Base-by-base conservation (phyloP, 2,888 invertebrate species). In the Rhagophthalmus giganteus region DNA sequence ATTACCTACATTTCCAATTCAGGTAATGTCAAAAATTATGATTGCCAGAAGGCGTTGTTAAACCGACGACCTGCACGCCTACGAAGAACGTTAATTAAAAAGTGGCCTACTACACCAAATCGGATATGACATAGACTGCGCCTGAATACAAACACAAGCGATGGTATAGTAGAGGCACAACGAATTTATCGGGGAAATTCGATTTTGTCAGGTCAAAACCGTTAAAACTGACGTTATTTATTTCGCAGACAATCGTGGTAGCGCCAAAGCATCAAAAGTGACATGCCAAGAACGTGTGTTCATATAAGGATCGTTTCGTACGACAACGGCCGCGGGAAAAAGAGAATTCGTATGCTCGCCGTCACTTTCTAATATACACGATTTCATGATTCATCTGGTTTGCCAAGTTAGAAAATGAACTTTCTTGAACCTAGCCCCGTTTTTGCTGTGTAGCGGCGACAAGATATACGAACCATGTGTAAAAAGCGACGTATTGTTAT, bases 341-440 rank as follows among this genome's bases (percentile, higher is more conserved):
- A 24, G 34, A 26, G 37, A 37, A 37, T 44, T 32, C 24, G 31
- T 41, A 41, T 35, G 15, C 27, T 9, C 33, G 35, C 38, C 28
- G 37, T 47, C 39, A 39, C 47, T 47, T 47, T 47, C 47, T 47
- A 47, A 39, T 47, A 40, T 32, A 26, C n/a, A n/a, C 33, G 31
- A 40, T 32, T 27, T 39, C 39, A 40, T 47, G 40, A 47, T 47
- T 47, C 47, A 39, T 47, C 39, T 38, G 33, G 20, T 40, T 39
- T 39, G 38, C 39, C 39, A 33, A 30, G 47, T 47, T 47, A 27
- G 39, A 33, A 47, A 37, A 40, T 47, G 40, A 47, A 47, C 47
- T 47, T 47, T 31, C 33, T 39, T 47, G 47, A 47, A 47, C 47
- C 47, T 30, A 46, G 46, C 46, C 46, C 32, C 31, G 30, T 37